A percentile compares a stretch with the other conserved stretches of the same genome.
Evolutionary conservation across 2,113 vertebrate genomes (phyloP).

Genomic region (Smithornis capensis): DNA sequence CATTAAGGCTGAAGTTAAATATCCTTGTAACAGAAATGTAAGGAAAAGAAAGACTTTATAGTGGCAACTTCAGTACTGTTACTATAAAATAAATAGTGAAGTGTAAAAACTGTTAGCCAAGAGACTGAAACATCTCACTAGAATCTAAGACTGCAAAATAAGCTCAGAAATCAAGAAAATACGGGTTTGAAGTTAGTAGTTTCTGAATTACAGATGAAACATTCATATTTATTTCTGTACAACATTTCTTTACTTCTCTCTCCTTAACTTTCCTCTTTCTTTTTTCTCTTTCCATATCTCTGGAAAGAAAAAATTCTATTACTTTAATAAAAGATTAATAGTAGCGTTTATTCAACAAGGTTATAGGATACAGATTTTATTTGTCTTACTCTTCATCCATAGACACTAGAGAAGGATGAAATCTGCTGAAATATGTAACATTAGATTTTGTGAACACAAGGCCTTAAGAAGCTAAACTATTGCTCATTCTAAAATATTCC

Average conservation of each 20-base stretch:
- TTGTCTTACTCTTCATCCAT: neutral
- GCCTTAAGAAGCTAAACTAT: neutral
- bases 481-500: neutral
- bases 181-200: neutral
- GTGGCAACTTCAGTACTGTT: neutral
- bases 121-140: neutral
- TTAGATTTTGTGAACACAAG: neutral
- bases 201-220: neutral
- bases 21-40: neutral
- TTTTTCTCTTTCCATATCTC: neutral
- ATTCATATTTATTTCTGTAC: neutral
- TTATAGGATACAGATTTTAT: neutral
- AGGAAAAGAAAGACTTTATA: accelerated
- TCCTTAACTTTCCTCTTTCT: neutral
- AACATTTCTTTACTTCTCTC: neutral
- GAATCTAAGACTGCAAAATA: neutral
- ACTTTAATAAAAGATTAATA: neutral
- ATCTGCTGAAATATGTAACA: neutral
- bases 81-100: neutral
- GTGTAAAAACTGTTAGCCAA: neutral
- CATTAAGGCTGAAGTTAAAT: neutral
- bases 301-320: neutral
- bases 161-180: neutral
- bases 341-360: neutral
- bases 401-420: neutral